Evolutionary conservation across 2,797 vertebrate genomes (phyloP), one percentile per base, ranked within the genome.

Genomic region (Lepus townsendii): DNA sequence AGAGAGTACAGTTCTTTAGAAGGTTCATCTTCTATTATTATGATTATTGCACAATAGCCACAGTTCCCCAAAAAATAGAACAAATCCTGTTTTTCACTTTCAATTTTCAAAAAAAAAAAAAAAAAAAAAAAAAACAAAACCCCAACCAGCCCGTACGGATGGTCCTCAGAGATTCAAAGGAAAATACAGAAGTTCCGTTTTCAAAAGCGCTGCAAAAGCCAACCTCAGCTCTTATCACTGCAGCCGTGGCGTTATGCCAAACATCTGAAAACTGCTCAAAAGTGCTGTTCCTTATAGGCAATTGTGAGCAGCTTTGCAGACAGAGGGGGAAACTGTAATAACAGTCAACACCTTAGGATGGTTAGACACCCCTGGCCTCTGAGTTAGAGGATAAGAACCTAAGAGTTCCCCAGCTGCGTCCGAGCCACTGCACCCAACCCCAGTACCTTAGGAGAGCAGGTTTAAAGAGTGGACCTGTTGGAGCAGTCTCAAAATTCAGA

Each of bases 101-200:
- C 26, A 3, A 57, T 57, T 57, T 84, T 91, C 78, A 38, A 85
- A 72, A 85, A 57, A 60, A 65, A 62, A 57, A 60, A 65, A 62
- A 71, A 83, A 80, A 68, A 54, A 71, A 60, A n/a, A n/a, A n/a
- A n/a, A n/a, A n/a, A n/a, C n/a, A n/a, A n/a, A n/a, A n/a, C n/a
- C n/a, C n/a, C n/a, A n/a, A n/a, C n/a, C n/a, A n/a, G n/a, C n/a
- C n/a, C n/a, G n/a, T n/a, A n/a, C n/a, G n/a, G n/a, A n/a, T n/a
- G n/a, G n/a, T n/a, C n/a, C n/a, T n/a, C n/a, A n/a, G 30, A 94
- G 88, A 94, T 90, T 96, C 92, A 97, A 96, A 95, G 85, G n/a
- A 94, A 96, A 90, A 96, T 88, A 96, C 93, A 95, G 96, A 96
- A 92, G 93, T 88, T 96, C 94, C 83, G 60, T 90, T 96, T 93